Conservation (phyloP, 2,888 invertebrate species). For the Stegana nigrithorax region DNA sequence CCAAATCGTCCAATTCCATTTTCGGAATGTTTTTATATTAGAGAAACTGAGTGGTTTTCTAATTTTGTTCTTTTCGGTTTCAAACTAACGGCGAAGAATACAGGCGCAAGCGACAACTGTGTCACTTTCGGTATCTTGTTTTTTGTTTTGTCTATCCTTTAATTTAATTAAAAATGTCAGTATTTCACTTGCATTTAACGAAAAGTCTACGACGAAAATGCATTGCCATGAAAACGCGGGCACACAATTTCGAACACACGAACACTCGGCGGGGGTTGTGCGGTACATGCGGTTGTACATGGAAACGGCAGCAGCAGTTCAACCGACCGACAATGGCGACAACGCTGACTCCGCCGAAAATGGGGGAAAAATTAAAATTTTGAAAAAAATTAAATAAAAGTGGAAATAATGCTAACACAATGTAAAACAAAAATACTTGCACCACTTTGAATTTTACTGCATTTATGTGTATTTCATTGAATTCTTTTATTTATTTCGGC, state of each 20-base stretch:
- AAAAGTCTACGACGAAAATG: constrained; percentile 30
- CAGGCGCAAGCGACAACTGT: neutral
- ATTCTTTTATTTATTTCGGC: constrained; percentile 30
- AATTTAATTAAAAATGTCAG: too few relatives aligned
- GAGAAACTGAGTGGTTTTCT: constrained; percentile 16
- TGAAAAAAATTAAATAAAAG: neutral
- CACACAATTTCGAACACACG: constrained; percentile 24
- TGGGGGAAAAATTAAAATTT: constrained; percentile 4
- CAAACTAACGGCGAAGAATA: constrained; percentile 33
- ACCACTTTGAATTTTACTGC: constrained; percentile 23
- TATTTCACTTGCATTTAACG: constrained; percentile 26
- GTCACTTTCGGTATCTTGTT: too few relatives aligned
- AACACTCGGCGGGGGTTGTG: too few relatives aligned
- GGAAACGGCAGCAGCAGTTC: too few relatives aligned
- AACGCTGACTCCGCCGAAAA: too few relatives aligned
- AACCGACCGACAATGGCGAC: constrained; percentile 1
- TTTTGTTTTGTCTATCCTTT: too few relatives aligned
- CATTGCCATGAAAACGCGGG: neutral
- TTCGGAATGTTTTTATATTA: constrained; percentile 20
- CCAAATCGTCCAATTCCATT: constrained; percentile 67
- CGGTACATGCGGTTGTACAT: too few relatives aligned
- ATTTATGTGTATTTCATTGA: constrained; percentile 18
- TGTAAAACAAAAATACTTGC: neutral
- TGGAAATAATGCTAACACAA: neutral
- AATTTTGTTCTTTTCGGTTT: constrained; percentile 29